Conservation (phyloP, 37 sponge, comb jelly and placozoan species). For the Diacarnus erythraeanus region DNA sequence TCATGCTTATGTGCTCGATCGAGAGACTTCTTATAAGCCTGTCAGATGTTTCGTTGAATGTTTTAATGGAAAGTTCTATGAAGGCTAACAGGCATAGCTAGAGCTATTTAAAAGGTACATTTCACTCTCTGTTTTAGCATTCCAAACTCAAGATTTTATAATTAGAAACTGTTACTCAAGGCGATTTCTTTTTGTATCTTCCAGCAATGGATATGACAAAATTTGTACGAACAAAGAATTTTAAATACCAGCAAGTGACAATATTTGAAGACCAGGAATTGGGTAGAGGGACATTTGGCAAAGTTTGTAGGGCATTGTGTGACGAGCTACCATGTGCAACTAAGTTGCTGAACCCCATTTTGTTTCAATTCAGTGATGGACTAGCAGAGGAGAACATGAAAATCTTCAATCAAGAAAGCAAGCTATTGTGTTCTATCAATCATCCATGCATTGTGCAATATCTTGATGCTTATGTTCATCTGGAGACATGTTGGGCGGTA, state of each 20-base stretch:
- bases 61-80: too few relatives aligned
- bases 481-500: slow-evolving; percentile 14
- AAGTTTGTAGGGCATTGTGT: slow-evolving; percentile 23
- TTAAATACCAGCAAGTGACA: background rate
- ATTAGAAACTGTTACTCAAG: too few relatives aligned
- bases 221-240: background rate
- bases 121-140: too few relatives aligned
- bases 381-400: background rate
- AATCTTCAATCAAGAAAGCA: slow-evolving; percentile 17
- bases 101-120: too few relatives aligned
- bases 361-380: background rate
- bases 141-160: too few relatives aligned
- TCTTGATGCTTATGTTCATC: slow-evolving; percentile 2
- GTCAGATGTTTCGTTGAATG: too few relatives aligned
- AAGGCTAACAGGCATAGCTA: too few relatives aligned
- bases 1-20: too few relatives aligned
- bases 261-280: slow-evolving; percentile 13
- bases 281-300: slow-evolving; percentile 33
- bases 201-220: background rate
- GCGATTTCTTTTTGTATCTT: too few relatives aligned
- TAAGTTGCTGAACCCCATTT: slow-evolving; percentile 15
- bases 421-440: background rate
- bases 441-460: slow-evolving; percentile 42
- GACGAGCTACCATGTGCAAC: slow-evolving; percentile 30
- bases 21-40: too few relatives aligned